phyloP scores from a whole-genome alignment of 2,113 vertebrate species.

The Garra rufa region DNA sequence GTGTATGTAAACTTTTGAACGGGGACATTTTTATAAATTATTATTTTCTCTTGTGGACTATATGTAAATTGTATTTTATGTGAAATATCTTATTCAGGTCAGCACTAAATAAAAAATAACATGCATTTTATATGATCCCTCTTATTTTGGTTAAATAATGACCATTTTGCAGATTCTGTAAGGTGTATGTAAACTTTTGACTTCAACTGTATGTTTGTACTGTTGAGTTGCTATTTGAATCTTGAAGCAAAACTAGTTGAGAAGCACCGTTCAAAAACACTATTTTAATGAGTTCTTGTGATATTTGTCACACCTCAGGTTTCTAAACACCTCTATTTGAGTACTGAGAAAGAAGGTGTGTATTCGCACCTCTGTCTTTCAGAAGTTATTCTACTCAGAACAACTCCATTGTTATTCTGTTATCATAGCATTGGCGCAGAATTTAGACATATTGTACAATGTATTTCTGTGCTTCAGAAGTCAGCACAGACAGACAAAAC shows the following conservation, averaged over 20 bases:
- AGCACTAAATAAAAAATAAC: no score
- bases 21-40: no score
- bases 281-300: neutral
- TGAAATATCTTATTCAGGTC: no score
- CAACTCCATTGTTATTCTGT: slow-evolving; percentile 3
- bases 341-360: neutral
- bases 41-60: no score
- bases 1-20: no score
- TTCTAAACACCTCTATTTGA: neutral
- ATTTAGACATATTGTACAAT: neutral
- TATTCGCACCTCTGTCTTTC: neutral
- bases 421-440: neutral
- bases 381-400: neutral
- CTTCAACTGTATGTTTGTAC: no score
- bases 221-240: no score
- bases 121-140: no score
- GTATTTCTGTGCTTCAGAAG: slow-evolving; percentile 13
- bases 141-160: no score
- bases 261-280: neutral
- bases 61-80: no score
- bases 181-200: no score
- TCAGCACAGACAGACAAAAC: neutral
- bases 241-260: neutral
- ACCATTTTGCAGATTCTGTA: no score
- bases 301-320: neutral